Evolutionary conservation across 2,888 invertebrate species (phyloP), one percentile per base, ranked within the genome.

Genomic region (Pemphredon lugubris): DNA sequence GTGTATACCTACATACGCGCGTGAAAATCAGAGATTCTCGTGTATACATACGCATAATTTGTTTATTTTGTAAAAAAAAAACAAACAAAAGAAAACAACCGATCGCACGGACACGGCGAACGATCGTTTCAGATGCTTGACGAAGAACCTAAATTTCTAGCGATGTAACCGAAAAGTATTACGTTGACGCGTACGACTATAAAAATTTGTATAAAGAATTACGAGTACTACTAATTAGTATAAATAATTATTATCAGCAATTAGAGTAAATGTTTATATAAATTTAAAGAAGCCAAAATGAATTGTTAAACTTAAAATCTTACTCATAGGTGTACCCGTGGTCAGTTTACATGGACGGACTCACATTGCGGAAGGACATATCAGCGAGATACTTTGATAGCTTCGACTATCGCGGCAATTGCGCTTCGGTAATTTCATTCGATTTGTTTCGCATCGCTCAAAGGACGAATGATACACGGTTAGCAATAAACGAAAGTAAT

Each of bases 231-330:
- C 80, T 79, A 76, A 82, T 73, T 83, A 84, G 76, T 77, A 76
- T 82, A 79, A 83, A 81, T 81, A 77, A 84, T 77, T 67, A 71
- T 69, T 77, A 81, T 81, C 70, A 69, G 80, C 72, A 72, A 84
- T 81, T 86, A 83, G 86, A 87, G 84, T 82, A 80, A 87, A 84
- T 84, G 86, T 86, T 88, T 86, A 84, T 85, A 83, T 82, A 79
- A 82, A 81, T 83, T 83, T 76, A 77, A 79, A 75, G 75, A 83
- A 85, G 86, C 86, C 86, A 87, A 88, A 87, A 85, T 74, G 84
- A 88, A 88, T 87, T 89, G 86, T 89, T 88, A 81, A 82, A 81
- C 77, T 75, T 82, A 81, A 79, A 81, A 79, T 84, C 84, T 84
- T 83, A 82, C 82, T 86, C 81, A 79, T 82, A 76, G 68, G 70